Evolutionary conservation across 1,140 invertebrate species (phyloP), one percentile per base, ranked within the genome.

Genomic region (Charaxes varanes): DNA sequence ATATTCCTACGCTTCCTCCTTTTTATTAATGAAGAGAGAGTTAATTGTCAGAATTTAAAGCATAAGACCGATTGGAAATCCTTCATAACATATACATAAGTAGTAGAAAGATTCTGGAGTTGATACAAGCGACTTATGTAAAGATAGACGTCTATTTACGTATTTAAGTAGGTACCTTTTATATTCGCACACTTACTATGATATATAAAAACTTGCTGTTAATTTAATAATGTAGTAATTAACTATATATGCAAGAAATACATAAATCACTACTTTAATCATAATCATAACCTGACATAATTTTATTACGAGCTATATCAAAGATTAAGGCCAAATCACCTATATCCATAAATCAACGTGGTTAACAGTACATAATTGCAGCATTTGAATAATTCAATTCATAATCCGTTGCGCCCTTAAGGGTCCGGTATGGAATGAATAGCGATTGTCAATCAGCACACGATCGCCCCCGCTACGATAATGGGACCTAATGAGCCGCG

Each of bases 401-500:
- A 55, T 42, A 46, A 46, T 44, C 36, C 24, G 23, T n/a, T 18
- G 23, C 30, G 46, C 41, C 40, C 49, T 42, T 56, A 48, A 51
- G 49, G 51, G 32, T 41, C 32, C 6, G 32, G 41, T 54, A 59
- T 46, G 54, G 60, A 31, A 40, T 51, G 47, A 49, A 41, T 53
- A 51, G 49, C 41, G 19, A 57, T 66, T 55, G 35, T 37, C 41
- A 68, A 49, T 47, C 67, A 27, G 34, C 27, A 48, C 71, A 66
- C 62, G 71, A 62, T 42, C 26, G 38, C 32, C 41, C 54, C 48
- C 31, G 45, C 44, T 51, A 60, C 41, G 50, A 61, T 74, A 68
- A 73, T 66, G 59, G 62, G 34, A 46, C 28, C 41, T 79, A 74
- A 79, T 71, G 59, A 74, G 53, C 44, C 50, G 34, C 47, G 37